Base-by-base conservation (phyloP, 2,113 vertebrate genomes). In the Hassar affinis region DNA sequence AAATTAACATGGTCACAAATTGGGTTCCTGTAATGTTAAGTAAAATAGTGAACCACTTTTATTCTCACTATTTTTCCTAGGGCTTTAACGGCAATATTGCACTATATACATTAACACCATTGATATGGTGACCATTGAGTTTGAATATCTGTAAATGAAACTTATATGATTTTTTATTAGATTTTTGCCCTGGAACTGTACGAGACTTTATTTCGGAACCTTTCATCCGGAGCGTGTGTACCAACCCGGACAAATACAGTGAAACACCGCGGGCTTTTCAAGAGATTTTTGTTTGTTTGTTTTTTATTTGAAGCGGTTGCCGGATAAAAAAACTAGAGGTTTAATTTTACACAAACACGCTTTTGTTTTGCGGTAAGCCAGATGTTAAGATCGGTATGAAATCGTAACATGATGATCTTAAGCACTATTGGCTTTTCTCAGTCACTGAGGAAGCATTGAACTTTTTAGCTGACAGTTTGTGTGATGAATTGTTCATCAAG, bases 401-500 rank as follows among this genome's bases (percentile, higher is more conserved):
- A 27, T 25, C 2, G 9, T 14, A 42, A 0, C 6, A 6, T 52
- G 42, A 25, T n/a, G 17, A 27, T 49, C 42, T 10, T 27, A 7
- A 45, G 45, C 22, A 38, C 49, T 2, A 6, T 22, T 49, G 10
- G 49, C 42, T 52, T 20, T 76, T 81, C 62, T 83, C 15, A 59
- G 33, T n/a, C 1, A 52, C 22, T 25, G 27, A 75, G 33, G 20
- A 9, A 35, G 6, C 18, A 17, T 47, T 62, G 35, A 0, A 59
- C 3, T 25, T 35, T 80, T 88, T 71, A 68, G 42, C 51, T 52
- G 18, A 45, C 72, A 88, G 11, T 82, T 57, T 75, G 84, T 86
- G 74, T 66, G 82, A 49, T 71, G 84, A 87, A 17, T 22, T 42
- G 64, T 49, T 52, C 82, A 69, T 92, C 90, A 75, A 92, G 89